Evolutionary conservation across 2,113 vertebrate genomes (phyloP), one percentile per base, ranked within the genome.

Genomic region (Anoura caudifer): DNA sequence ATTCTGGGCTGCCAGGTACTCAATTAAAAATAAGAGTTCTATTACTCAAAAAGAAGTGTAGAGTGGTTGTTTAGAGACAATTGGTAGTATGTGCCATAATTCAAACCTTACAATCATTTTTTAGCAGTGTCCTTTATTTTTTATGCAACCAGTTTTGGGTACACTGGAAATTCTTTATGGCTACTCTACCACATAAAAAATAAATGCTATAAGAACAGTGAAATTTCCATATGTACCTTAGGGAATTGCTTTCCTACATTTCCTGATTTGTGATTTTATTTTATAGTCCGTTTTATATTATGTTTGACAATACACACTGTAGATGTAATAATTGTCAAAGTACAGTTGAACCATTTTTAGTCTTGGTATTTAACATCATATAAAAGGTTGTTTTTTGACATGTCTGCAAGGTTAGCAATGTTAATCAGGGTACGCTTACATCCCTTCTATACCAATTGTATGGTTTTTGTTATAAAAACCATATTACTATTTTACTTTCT

Each of bases 251-350:
- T 95, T 70, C 63, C 43, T 76, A 52, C 11, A 43, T 95, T 76
- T 91, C 15, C 33, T 95, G 36, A 16, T 81, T 87, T 95, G 54
- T 97, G 77, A 86, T 93, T 75, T 90, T 93, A 94, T 94, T 95
- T 95, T 91, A 84, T 4, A 95, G 47, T 4, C 12, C 63, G 11
- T 70, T 92, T 90, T 43, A 82, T 31, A 38, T 87, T 79, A 50
- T 77, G 24, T 73, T 96, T 86, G 82, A 47, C 28, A 94, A n/a
- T 63, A 63, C 6, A 43, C 13, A 50, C 14, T 95, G 19, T 36
- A 41, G 67, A 31, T 91, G 2, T 91, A 59, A 43, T 87, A 89
- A 38, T 72, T 72, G 56, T 89, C 61, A 83, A 85, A 94, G 75
- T 75, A 56, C 13, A 91, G 86, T 88, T 89, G 54, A 95, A 79